Base-by-base conservation (phyloP, 2,113 vertebrate genomes). In the Phaetusa simplex region DNA sequence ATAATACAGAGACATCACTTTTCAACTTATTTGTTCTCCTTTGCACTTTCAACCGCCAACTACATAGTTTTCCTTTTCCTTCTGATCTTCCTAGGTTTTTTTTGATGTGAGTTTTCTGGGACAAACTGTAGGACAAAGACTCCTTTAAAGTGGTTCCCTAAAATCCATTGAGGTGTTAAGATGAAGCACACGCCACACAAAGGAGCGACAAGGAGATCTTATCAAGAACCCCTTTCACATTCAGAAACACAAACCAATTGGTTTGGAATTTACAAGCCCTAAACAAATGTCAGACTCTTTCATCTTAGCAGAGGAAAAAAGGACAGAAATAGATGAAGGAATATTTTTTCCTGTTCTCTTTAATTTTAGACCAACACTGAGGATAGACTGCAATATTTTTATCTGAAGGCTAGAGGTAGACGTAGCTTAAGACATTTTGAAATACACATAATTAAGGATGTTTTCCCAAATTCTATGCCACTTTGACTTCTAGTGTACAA, bases 151-250 rank as follows among this genome's bases (percentile, higher is more conserved):
- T 98, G 90, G 97, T 93, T 97, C 97, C 94, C 98, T 98, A 98
- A 98, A 98, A 95, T 97, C 95, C 94, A 97, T 79, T 98, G 98
- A 98, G 98, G 98, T 98, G 98, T 99, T 98, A 98, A 98, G 98
- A 98, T 97, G 95, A 96, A 98, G 97, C 96, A 98, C 97, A 98
- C 96, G 98, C 96, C 97, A 97, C 97, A 98, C 97, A 98, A 98
- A 98, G 95, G 97, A 97, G 87, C 97, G 86, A 97, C 98, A 98
- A 98, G 96, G 80, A 95, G 95, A 97, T 98, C 97, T 95, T 97
- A 98, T 98, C 97, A 93, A 95, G 96, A 97, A 97, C 86, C 76
- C 90, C 97, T 98, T 98, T 98, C 97, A 97, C 97, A 98, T 97
- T 97, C 97, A 98, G 96, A 94, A 98, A 97, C 97, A 96, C 97